Evolutionary conservation across 2,113 vertebrate genomes (phyloP).

Genomic region (Antechinus flavipes): DNA sequence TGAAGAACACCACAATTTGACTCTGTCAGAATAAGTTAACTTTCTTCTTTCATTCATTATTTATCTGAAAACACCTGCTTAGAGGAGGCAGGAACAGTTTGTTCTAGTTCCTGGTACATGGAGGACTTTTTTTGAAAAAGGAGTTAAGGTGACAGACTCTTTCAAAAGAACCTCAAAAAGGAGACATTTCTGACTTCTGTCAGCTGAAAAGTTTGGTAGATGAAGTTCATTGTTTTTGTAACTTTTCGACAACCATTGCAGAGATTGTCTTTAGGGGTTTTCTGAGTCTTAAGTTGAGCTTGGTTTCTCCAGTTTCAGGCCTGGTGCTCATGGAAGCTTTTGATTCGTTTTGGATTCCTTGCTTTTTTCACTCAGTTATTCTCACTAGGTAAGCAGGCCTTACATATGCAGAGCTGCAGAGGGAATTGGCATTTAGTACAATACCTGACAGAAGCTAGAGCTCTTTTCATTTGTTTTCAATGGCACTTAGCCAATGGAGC

Average conservation of each 20-base stretch:
- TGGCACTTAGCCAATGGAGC: neutral
- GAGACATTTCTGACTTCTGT: neutral
- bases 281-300: neutral
- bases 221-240: neutral
- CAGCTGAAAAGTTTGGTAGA: neutral
- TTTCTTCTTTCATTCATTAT: neutral
- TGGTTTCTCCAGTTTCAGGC: neutral
- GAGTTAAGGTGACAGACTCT: neutral
- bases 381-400: constrained; percentile 7
- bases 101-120: neutral
- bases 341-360: neutral
- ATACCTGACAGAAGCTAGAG: constrained; percentile 24
- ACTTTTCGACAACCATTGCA: neutral
- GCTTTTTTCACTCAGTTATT: constrained; percentile 3
- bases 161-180: neutral
- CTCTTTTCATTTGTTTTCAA: neutral
- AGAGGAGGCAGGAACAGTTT: neutral
- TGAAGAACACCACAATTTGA: neutral
- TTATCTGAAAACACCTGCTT: neutral
- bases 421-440: constrained; percentile 20
- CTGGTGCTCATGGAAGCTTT: neutral
- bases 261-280: neutral
- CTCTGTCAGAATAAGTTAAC: neutral
- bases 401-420: neutral
- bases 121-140: neutral